phyloP scores from a whole-genome alignment of 2,797 vertebrate species.

The Darevskia mixta region DNA sequence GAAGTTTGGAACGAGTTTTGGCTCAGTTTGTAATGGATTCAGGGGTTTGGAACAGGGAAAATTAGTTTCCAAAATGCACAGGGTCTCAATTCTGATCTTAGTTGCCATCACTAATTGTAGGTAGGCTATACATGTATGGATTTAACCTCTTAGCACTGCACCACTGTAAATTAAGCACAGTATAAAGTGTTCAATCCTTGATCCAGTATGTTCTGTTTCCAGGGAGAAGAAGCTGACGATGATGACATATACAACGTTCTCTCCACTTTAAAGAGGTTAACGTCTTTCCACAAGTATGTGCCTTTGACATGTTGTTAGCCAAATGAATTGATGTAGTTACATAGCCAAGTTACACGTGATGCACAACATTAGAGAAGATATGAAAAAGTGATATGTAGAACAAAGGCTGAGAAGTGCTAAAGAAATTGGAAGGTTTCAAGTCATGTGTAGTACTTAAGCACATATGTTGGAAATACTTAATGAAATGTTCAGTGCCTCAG shows the following conservation, averaged over 20 bases:
- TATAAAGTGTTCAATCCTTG: conserved; percentile 14
- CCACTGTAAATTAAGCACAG: not conserved
- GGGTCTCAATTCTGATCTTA: not conserved
- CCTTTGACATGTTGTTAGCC: conserved; percentile 37
- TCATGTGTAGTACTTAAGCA: not conserved
- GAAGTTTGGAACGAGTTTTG: not conserved
- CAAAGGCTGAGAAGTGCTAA: not conserved
- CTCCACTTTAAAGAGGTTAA: conserved; percentile 95
- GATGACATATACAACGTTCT: conserved; percentile 98
- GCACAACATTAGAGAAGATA: conserved; percentile 8
- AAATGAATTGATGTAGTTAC: not conserved
- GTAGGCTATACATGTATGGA: not conserved
- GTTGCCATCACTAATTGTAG: not conserved
- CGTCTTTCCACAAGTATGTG: conserved; percentile 97
- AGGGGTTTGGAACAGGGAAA: not conserved
- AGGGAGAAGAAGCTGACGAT: conserved; percentile 98
- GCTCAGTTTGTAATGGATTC: not conserved
- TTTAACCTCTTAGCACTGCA: not conserved
- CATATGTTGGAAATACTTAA: conserved; percentile 23
- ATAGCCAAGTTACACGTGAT: rapidly evolving
- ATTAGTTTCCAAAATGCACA: not conserved
- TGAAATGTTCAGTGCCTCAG: conserved; percentile 5
- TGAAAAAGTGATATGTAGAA: not conserved
- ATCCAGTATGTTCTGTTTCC: conserved; percentile 55
- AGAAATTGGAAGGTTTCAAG: not conserved